These are phyloP conservation scores for Calycopis cecrops DNA, from an alignment of 1,140 invertebrate species.

Conservation along the genomic window DNA sequence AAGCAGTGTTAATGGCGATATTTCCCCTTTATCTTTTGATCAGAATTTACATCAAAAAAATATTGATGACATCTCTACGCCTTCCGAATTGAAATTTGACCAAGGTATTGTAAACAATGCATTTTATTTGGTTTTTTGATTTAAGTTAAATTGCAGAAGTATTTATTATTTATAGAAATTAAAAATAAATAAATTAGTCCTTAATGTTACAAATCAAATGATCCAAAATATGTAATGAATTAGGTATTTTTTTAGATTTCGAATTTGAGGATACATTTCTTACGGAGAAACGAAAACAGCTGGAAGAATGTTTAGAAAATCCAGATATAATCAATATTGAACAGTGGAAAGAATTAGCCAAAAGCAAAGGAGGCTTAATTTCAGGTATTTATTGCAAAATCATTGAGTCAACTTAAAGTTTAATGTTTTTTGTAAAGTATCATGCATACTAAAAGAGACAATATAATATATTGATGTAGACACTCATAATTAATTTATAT, in stretches of 20 bases:
- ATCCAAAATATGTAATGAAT: background rate
- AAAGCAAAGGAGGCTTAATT: slow-evolving; percentile 76
- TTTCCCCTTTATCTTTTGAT: slow-evolving; percentile 42
- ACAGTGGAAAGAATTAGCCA: slow-evolving; percentile 75
- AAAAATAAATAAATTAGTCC: background rate
- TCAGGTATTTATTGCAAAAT: slow-evolving; percentile 54
- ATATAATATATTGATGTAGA: background rate
- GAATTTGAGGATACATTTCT: slow-evolving; percentile 58
- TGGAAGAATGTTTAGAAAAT: slow-evolving; percentile 60
- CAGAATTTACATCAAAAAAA: slow-evolving; percentile 50
- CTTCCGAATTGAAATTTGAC: slow-evolving; percentile 72
- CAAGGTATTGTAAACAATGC: slow-evolving; percentile 69
- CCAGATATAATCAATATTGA: slow-evolving; percentile 60
- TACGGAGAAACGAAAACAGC: slow-evolving; percentile 54
- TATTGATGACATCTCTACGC: slow-evolving; percentile 74
- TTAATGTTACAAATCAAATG: background rate
- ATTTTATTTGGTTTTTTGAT: background rate
- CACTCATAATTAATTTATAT: background rate
- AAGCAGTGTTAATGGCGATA: slow-evolving; percentile 56
- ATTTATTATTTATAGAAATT: too few species aligned
- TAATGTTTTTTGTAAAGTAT: too few species aligned
- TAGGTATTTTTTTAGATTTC: slow-evolving; percentile 45
- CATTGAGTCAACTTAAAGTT: too few species aligned
- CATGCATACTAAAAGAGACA: too few species aligned
- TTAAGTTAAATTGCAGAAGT: background rate